phyloP scores from a whole-genome alignment of 2,888 invertebrate species.

The Acanthosepion pharaonis region DNA sequence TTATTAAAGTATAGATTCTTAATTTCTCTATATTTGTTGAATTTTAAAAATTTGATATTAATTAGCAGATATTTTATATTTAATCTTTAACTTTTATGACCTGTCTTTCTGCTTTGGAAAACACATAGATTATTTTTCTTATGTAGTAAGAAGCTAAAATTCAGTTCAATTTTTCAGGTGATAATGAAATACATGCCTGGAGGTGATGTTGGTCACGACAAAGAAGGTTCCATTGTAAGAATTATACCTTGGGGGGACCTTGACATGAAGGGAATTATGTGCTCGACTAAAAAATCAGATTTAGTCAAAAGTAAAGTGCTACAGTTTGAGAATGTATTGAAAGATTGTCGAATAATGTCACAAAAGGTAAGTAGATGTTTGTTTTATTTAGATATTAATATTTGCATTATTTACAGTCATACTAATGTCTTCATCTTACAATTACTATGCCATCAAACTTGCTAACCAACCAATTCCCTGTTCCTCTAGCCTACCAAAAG shows the following conservation, averaged over 20 bases:
- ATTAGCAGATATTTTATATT: too few species aligned
- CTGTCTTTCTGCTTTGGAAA: background rate
- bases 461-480: too few species aligned
- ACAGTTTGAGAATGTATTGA: conserved; percentile 70
- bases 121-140: background rate
- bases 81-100: background rate
- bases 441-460: too few species aligned
- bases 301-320: conserved; percentile 71
- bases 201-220: conserved; percentile 71
- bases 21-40: too few species aligned
- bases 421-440: too few species aligned
- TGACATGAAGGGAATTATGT: conserved; percentile 74
- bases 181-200: conserved; percentile 71
- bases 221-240: conserved; percentile 70
- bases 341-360: conserved; percentile 70
- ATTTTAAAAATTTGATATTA: too few species aligned
- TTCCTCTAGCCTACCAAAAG: too few species aligned
- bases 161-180: conserved; percentile 59
- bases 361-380: conserved; percentile 62
- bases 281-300: conserved; percentile 68
- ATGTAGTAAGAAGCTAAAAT: background rate
- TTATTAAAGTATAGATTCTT: too few species aligned
- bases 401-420: too few species aligned
- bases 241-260: conserved; percentile 72
- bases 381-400: background rate